A percentile compares a stretch with the other conserved stretches of the same genome.
phyloP scores from a whole-genome alignment of 2,797 vertebrate species.

The Nasua narica region DNA sequence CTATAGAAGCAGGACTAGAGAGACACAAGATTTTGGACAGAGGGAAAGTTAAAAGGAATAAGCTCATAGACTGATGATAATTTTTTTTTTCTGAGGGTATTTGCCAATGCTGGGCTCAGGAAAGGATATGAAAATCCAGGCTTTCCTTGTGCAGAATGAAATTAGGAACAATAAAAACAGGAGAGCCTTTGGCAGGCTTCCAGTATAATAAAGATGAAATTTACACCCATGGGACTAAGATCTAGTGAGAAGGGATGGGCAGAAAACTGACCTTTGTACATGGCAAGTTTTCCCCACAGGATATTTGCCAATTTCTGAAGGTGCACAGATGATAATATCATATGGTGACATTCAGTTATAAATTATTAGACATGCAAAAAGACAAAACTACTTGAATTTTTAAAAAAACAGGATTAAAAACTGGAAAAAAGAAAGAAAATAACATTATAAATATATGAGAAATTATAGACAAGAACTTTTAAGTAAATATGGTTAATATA shows the following conservation, averaged over 20 bases:
- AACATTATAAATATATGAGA: neutral
- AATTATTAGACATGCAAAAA: neutral
- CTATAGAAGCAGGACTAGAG: neutral
- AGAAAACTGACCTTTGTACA: neutral
- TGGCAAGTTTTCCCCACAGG: neutral
- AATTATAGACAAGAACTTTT: neutral
- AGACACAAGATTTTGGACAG: neutral
- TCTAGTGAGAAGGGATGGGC: neutral
- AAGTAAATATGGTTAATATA: neutral
- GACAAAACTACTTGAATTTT: neutral
- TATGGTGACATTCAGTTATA: neutral
- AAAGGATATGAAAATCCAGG: neutral
- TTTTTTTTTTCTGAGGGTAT: neutral
- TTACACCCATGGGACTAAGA: neutral
- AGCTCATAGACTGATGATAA: neutral
- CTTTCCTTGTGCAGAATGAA: neutral
- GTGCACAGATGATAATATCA: neutral
- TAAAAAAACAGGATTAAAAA: neutral
- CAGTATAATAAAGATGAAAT: neutral
- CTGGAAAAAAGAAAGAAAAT: neutral
- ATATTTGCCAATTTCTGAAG: neutral
- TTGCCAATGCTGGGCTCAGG: neutral
- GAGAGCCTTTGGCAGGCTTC: neutral
- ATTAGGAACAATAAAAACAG: neutral
- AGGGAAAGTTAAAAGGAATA: neutral